Base-by-base conservation (phyloP, 2,888 invertebrate species). In the Eurytoma adleriae region DNA sequence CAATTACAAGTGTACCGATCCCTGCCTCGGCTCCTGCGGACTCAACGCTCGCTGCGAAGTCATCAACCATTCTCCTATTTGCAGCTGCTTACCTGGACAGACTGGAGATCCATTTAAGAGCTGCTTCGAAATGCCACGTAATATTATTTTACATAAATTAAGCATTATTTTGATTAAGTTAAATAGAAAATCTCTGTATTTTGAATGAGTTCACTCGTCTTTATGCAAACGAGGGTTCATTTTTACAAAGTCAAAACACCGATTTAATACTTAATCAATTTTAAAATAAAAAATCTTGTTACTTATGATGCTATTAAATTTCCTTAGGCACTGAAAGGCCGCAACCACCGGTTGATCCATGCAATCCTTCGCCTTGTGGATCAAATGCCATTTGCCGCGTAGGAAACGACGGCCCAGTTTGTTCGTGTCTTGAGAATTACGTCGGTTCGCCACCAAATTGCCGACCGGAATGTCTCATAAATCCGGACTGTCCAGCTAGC, bases 321-420 rank as follows among this genome's bases (percentile, higher is more conserved):
- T 54, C 20, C 12, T 61, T 27, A 86, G 90, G 89, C 81, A 85
- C 89, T 87, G 88, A 90, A 57, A 87, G 87, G 86, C 88, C 89
- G 57, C 88, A 90, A 48, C 85, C 85, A 85, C 62, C 30, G 12
- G 84, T 91, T 86, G 91, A 94, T 88, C 95, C 95, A 12, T 97
- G 97, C 87, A 92, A 92, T 81, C 95, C 96, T 79, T 94, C 95
- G 57, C 96, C 96, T 0, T 97, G 97, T 91, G 96, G 97, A 80
- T 95, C 96, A 1, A 96, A 96, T 89, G 93, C 96, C 3, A 91
- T 94, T 83, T 97, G 97, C 87, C 91, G 94, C 84, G 92, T 93
- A 82, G 91, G 93, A 75, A 94, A 95, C 76, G 94, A 93, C 66
- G 92, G 92, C 85, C 94, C 96, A 64, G 93, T 95, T 20, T 97